Evolutionary conservation across 2,797 vertebrate species (phyloP).

Genomic region (Petrocephalus schoutedeni): DNA sequence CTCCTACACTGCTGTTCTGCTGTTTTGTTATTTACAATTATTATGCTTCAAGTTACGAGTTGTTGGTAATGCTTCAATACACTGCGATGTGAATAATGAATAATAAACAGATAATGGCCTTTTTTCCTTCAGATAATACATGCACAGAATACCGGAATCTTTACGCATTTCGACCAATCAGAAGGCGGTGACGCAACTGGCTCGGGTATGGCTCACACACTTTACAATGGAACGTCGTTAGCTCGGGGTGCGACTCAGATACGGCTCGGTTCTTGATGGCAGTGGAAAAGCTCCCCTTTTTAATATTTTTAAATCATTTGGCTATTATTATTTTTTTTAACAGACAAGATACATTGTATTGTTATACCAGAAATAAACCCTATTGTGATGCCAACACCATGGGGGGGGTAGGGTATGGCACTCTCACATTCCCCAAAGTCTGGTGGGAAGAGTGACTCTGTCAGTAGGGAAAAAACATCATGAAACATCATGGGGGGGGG

Average conservation of each 20-base stretch:
- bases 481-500: background rate
- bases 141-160: no score
- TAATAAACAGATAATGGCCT: no score
- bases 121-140: no score
- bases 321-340: constrained; percentile 20
- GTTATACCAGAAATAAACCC: constrained; percentile 1
- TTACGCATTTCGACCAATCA: no score
- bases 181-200: no score
- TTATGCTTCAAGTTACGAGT: background rate
- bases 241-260: no score
- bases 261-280: no score
- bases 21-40: background rate
- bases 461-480: background rate
- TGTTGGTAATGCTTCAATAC: no score
- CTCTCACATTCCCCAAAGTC: constrained; percentile 1
- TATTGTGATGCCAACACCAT: background rate
- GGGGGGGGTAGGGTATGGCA: background rate
- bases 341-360: constrained; percentile 26
- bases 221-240: no score
- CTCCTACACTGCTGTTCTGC: background rate
- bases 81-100: no score
- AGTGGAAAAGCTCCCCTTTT: no score
- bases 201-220: no score
- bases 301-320: constrained; percentile 20
- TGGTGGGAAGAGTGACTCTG: background rate